These are phyloP conservation scores for Strigamia crassipes DNA, from an alignment of 2,888 invertebrate genomes.

Conservation along the genomic window DNA sequence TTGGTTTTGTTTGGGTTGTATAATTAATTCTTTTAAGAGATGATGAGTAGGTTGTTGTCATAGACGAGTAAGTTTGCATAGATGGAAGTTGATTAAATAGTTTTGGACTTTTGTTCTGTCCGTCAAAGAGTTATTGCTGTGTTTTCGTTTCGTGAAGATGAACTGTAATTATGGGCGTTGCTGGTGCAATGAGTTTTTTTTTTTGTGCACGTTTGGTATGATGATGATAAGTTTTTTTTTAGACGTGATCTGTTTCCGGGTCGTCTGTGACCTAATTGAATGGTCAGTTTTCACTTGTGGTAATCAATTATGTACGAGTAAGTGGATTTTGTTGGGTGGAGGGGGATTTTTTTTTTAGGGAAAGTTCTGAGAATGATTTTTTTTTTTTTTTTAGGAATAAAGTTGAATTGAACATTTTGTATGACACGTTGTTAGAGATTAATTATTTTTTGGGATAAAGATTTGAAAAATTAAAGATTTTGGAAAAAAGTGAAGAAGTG, in stretches of 20 bases:
- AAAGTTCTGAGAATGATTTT: too few species aligned
- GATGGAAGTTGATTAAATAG: not conserved
- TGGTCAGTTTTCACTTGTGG: not conserved
- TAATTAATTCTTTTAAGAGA: not conserved
- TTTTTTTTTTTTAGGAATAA: too few species aligned
- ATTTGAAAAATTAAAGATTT: not conserved
- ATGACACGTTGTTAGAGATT: too few species aligned
- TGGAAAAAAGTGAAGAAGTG: too few species aligned
- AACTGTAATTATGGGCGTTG: constrained; percentile 30
- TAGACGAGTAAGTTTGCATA: not conserved
- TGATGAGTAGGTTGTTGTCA: not conserved
- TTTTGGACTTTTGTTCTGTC: not conserved
- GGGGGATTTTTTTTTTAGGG: not conserved
- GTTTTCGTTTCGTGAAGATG: constrained; percentile 1
- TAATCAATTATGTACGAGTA: not conserved
- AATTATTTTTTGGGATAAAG: too few species aligned
- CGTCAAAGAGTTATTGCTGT: not conserved
- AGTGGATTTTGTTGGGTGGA: not conserved
- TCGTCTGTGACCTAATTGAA: constrained; percentile 25
- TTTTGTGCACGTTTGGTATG: not conserved
- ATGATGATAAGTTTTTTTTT: not conserved
- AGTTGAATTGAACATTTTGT: too few species aligned
- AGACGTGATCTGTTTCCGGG: constrained; percentile 2
- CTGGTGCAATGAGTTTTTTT: not conserved
- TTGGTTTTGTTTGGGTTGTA: not conserved